These are phyloP conservation scores for Invenusta paracnida DNA, from an alignment of 2,888 invertebrate species.

Conservation along the genomic window DNA sequence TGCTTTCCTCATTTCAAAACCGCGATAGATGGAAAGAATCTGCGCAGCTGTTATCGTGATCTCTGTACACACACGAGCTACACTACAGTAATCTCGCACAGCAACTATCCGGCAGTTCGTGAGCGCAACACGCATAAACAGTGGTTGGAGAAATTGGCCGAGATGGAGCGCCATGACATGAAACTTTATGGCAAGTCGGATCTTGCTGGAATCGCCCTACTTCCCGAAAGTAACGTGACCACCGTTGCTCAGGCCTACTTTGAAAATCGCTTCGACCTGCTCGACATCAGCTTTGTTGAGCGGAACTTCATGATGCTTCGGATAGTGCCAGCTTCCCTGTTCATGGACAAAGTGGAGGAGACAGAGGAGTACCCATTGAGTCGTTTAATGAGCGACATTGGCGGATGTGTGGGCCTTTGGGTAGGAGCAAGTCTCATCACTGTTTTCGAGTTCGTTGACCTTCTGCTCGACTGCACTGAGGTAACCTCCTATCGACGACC, in stretches of 20 bases:
- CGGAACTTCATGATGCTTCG: constrained; percentile 43
- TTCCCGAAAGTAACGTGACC: neutral
- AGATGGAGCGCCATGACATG: constrained; percentile 35
- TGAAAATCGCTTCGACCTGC: constrained; percentile 29
- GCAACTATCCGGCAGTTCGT: constrained; percentile 42
- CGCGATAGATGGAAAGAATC: neutral
- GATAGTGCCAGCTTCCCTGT: constrained; percentile 41
- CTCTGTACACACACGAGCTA: constrained; percentile 36
- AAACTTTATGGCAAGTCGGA: constrained; percentile 37
- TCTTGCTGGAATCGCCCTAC: constrained; percentile 28
- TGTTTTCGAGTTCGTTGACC: constrained; percentile 42
- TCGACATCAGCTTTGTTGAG: constrained; percentile 42
- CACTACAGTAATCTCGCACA: constrained; percentile 40
- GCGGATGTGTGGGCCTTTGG: constrained; percentile 45
- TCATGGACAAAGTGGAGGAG: constrained; percentile 41
- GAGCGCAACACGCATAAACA: constrained; percentile 39
- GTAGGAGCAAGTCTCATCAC: constrained; percentile 44
- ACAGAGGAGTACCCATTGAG: constrained; percentile 43
- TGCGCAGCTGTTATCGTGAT: constrained; percentile 28
- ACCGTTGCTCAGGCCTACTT: neutral
- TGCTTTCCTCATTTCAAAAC: neutral
- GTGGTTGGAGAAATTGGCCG: constrained; percentile 24
- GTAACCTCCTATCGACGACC: neutral
- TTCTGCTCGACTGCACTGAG: constrained; percentile 40
- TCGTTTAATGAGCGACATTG: constrained; percentile 44